Evolutionary conservation across 2,888 invertebrate genomes (phyloP).

Genomic region (Eucriotettix oculatus): DNA sequence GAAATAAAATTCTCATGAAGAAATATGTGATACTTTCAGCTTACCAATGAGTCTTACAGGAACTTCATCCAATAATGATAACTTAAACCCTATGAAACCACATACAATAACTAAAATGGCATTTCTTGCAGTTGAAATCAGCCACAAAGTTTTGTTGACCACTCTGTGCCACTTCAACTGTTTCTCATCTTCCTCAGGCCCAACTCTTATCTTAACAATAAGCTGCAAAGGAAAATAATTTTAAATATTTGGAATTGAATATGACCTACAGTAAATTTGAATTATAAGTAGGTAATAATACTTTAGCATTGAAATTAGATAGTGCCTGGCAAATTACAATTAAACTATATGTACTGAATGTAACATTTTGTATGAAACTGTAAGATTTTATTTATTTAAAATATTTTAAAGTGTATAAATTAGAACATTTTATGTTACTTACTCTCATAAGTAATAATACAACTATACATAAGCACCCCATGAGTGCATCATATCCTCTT

Average conservation of each 20-base stretch:
- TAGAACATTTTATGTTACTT: conserved; percentile 18
- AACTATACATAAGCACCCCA: conserved; percentile 59
- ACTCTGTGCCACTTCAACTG: conserved; percentile 38
- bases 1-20: too few species aligned
- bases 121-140: conserved; percentile 65
- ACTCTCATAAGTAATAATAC: conserved; percentile 63
- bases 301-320: too few species aligned
- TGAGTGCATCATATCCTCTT: conserved; percentile 51
- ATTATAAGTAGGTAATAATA: not conserved
- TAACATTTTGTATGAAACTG: too few species aligned
- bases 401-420: too few species aligned
- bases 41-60: conserved; percentile 10
- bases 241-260: too few species aligned
- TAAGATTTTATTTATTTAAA: too few species aligned
- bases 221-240: conserved; percentile 29
- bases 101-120: conserved; percentile 66
- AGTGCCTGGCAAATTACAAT: too few species aligned
- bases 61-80: not conserved
- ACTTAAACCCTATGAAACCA: conserved; percentile 48
- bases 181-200: conserved; percentile 33
- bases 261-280: too few species aligned
- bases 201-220: conserved; percentile 44
- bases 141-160: conserved; percentile 52
- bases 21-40: too few species aligned
- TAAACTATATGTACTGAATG: too few species aligned